Base-by-base conservation (phyloP, 2,888 invertebrate genomes). In the Pristionchus exspectatus region DNA sequence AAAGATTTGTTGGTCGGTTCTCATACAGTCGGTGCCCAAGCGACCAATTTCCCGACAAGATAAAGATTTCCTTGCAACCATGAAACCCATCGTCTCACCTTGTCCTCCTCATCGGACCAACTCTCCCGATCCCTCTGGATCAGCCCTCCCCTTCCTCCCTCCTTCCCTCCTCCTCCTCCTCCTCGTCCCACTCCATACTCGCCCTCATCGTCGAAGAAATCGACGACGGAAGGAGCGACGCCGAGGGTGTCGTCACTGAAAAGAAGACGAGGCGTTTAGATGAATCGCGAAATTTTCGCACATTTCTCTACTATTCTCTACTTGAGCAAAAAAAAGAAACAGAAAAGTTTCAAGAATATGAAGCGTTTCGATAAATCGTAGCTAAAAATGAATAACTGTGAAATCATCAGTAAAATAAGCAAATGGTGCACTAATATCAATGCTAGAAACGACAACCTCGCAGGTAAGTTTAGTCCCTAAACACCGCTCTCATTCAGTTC, bases 171-270 rank as follows among this genome's bases (percentile, higher is more conserved):
- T 66, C n/a, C 66, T 18, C 27, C 27, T 16, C 84, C 84, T 59
- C 84, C 84, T 30, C 50, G 4, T 9, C 63, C 59, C 85, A 59
- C 87, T 69, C 30, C 54, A 63, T 66, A 54, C 54, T 69, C 87
- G 24, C 1, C 56, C 30, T 88, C 87, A 4, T 74, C 87, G 27
- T 74, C 87, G 69, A 88, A 88, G 24, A 88, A 56, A 74, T 88
- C 74, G 30, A 88, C 87, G 1, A 74, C 87, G 1, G 54, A 54
- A 18, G 87, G 87, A 72, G 87, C 87, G 24, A 88, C 87, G 54
- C 87, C 87, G 27, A 88, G 72, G 5, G 54, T 54, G 54, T 59
- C 63, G 63, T 88, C 87, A 56, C 87, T 88, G 74, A 50, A 88
- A 74, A n/a, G 33, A 2, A 33, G 16, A 38, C 38, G 38, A 38